Evolutionary conservation across 2,113 vertebrate species (phyloP), one percentile per base, ranked within the genome.

Genomic region (Passer montanus): DNA sequence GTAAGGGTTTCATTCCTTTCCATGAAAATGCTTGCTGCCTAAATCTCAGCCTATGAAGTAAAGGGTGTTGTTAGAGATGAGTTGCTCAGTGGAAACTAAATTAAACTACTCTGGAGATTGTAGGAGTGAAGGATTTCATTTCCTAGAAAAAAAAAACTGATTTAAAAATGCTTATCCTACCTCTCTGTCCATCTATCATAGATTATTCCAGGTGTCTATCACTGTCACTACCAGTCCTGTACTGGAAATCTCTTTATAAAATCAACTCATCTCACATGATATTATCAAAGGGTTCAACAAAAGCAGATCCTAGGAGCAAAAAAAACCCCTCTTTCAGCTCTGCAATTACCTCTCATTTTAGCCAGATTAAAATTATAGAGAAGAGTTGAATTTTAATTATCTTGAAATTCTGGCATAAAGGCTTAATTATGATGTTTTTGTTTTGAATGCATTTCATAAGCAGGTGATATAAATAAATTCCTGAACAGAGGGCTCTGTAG

Each of bases 381-480:
- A 84, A 84, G 64, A 74, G 35, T 7, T 92, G 76, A 88, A 92
- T 92, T 92, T 93, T 91, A 95, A 90, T 96, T 93, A 49, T 74
- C 60, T 84, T 81, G 53, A 81, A 93, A 94, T 92, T 90, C 62
- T 76, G 41, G 49, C 66, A 92, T 79, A 92, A 95, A 92, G 43
- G 58, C 53, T 70, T 88, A 95, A 92, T 96, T 94, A 93, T 31
- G 30, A 68, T 77, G 68, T 13, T 88, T 93, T 85, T 90, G 68
- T 84, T 95, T 81, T 87, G 73, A 87, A 92, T 59, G 6, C 18
- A 31, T 93, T 90, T 92, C 73, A 46, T 84, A 90, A 94, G 63
- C 85, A 96, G 94, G 95, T 94, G 78, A 94, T 92, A 81, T 10
- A 53, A 95, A 88, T 88, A 88, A 88, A 95, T 86, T 93, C 47